Percentiles rank a stretch among this genome's conserved stretches.
Evolutionary conservation across 2,888 invertebrate genomes (phyloP).

Genomic region (Thelaira solivaga): DNA sequence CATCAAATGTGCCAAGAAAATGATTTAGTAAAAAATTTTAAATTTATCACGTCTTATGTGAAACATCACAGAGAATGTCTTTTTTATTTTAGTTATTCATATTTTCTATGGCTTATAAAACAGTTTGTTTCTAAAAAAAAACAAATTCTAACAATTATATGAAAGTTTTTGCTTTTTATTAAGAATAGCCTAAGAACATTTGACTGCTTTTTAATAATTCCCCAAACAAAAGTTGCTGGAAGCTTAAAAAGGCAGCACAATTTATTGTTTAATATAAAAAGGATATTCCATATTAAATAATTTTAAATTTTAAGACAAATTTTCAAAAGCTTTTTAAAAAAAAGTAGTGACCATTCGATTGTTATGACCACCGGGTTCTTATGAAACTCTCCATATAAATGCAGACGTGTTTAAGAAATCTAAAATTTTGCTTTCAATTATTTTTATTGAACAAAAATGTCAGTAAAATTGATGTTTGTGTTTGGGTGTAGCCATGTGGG

Average conservation of each 20-base stretch:
- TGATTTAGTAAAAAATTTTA: not conserved
- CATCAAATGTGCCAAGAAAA: not conserved
- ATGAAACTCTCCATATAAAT: conserved; percentile 30
- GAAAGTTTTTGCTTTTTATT: conserved; percentile 25
- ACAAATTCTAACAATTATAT: conserved; percentile 1
- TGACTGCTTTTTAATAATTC: conserved; percentile 48
- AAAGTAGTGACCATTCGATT: too few species aligned
- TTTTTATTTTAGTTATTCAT: not conserved
- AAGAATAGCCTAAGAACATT: conserved; percentile 18
- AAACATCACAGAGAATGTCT: conserved; percentile 41
- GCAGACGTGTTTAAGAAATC: not conserved
- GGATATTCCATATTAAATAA: not conserved
- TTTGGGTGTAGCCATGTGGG: not conserved
- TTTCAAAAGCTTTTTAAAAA: too few species aligned
- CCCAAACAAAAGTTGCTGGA: conserved; percentile 63
- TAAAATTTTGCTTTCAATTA: not conserved
- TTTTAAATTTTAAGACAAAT: not conserved
- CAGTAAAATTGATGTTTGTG: not conserved
- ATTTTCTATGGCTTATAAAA: not conserved
- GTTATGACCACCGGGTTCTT: too few species aligned
- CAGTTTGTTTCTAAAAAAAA: too few species aligned
- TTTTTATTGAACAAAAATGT: conserved; percentile 31
- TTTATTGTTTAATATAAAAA: not conserved
- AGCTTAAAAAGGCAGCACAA: conserved; percentile 66
- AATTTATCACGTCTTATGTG: conserved; percentile 49